These are phyloP conservation scores for Leptura quadrifasciata DNA, from an alignment of 2,888 invertebrate species.

Conservation along the genomic window DNA sequence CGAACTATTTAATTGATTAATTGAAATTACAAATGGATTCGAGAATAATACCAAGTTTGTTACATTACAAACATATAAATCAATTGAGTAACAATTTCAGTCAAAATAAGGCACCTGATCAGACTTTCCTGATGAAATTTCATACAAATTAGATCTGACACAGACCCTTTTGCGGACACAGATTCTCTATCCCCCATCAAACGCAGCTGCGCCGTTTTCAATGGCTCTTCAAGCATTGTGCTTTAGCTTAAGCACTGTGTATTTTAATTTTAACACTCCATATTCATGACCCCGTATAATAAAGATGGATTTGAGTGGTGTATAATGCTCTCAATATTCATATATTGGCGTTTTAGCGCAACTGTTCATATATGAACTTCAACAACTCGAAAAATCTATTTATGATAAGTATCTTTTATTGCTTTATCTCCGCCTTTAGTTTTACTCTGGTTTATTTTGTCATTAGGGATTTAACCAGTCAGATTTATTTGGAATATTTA, in stretches of 20 bases:
- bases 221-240: conserved; percentile 67
- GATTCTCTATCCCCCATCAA: conserved; percentile 53
- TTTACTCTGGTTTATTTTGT: conserved; percentile 31
- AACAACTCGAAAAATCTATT: conserved; percentile 9
- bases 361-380: conserved; percentile 59
- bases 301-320: conserved; percentile 69
- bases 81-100: conserved; percentile 38
- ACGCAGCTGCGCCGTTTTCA: conserved; percentile 68
- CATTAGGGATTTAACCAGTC: conserved; percentile 32
- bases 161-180: conserved; percentile 55
- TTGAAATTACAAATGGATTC: background rate
- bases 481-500: conserved; percentile 39
- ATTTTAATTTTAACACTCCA: conserved; percentile 73
- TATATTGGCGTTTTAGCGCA: conserved; percentile 64
- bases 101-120: conserved; percentile 61
- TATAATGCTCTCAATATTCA: conserved; percentile 63
- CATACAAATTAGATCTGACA: conserved; percentile 63
- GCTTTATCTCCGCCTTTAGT: conserved; percentile 27
- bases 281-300: conserved; percentile 73
- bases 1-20: background rate
- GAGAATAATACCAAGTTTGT: background rate
- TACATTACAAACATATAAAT: background rate
- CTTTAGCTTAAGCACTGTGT: conserved; percentile 66
- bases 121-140: conserved; percentile 60
- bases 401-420: conserved; percentile 26